Conservation (phyloP, 2,113 vertebrate species). For the Panthera leo region DNA sequence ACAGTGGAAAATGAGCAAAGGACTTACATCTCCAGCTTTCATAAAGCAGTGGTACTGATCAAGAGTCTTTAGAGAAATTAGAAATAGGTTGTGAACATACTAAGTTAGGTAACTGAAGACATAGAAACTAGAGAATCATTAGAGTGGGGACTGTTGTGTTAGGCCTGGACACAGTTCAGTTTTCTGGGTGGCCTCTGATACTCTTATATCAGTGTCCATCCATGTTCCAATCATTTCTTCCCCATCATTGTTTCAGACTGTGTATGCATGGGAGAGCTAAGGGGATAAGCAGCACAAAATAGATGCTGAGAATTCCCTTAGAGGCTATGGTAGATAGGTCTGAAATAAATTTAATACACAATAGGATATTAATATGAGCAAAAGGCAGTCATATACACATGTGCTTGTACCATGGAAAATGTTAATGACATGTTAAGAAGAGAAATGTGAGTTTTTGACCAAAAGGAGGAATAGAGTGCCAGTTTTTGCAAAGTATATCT, state of each 20-base stretch:
- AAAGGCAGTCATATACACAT: background rate
- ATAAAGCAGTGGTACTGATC: background rate
- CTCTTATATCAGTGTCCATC: background rate
- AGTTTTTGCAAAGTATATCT: background rate
- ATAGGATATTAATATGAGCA: background rate
- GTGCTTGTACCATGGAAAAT: background rate
- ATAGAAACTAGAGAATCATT: background rate
- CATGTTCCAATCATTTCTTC: background rate
- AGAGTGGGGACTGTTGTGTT: background rate
- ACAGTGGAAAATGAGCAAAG: background rate
- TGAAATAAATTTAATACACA: background rate
- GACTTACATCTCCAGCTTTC: background rate
- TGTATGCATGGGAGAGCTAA: background rate
- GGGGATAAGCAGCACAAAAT: background rate
- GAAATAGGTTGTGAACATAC: background rate
- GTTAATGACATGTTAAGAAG: background rate
- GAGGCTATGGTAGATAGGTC: background rate
- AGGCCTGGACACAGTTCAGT: background rate
- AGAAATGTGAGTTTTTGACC: background rate
- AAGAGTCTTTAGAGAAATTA: background rate
- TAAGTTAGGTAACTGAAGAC: background rate
- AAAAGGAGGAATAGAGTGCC: background rate
- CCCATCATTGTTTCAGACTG: background rate
- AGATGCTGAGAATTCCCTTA: background rate
- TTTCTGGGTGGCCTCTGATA: background rate